phyloP scores from a whole-genome alignment of 92 coral and sea anemone species.

The Epizoanthus rinbou region DNA sequence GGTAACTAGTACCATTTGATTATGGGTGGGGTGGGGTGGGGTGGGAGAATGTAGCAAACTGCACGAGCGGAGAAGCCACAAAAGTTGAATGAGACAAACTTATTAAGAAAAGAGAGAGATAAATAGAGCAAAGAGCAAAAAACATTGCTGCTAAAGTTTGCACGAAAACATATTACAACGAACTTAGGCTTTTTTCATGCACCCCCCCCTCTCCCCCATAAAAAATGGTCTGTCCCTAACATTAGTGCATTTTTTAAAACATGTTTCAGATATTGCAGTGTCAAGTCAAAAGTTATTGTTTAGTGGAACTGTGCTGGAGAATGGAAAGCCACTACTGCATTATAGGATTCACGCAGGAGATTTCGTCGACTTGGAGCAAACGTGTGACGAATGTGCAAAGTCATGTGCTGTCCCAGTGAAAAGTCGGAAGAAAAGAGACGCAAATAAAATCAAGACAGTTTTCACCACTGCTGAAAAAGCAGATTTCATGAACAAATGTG shows the following conservation, averaged over 20 bases:
- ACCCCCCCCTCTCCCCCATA: too few relatives aligned
- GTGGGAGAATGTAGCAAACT: too few relatives aligned
- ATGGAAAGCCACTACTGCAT: constrained; percentile 26
- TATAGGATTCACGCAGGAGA: constrained; percentile 39
- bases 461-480: not conserved
- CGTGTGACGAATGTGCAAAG: constrained; percentile 24
- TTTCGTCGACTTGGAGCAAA: constrained; percentile 37
- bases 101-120: too few relatives aligned
- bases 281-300: constrained; percentile 29
- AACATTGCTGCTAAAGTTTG: too few relatives aligned
- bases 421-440: constrained; percentile 26
- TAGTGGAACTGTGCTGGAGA: constrained; percentile 26
- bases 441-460: constrained; percentile 1
- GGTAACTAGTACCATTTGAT: too few relatives aligned
- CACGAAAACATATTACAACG: too few relatives aligned
- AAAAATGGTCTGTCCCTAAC: too few relatives aligned
- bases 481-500: constrained; percentile 31
- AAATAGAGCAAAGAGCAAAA: too few relatives aligned
- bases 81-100: too few relatives aligned
- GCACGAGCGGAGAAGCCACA: too few relatives aligned
- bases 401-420: constrained; percentile 25
- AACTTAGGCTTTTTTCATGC: too few relatives aligned
- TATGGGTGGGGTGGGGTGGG: too few relatives aligned
- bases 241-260: not conserved
- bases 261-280: constrained; percentile 22